Conservation (phyloP, 2,797 vertebrate species). For the Diplodus puntazzo region DNA sequence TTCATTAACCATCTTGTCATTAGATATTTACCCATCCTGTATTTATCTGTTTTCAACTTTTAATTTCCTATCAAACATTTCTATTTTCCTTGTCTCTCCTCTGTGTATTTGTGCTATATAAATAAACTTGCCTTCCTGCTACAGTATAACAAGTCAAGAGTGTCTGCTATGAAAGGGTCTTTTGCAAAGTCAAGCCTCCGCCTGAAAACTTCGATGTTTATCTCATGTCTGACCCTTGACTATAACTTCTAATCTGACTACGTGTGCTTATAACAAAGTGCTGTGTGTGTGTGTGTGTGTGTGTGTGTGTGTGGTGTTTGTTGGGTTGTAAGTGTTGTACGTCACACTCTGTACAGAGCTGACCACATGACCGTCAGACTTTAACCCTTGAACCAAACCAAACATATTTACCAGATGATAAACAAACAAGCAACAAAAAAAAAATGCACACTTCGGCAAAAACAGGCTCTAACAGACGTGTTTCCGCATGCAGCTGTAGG, state of each 20-base stretch:
- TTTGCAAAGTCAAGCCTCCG: too few species aligned
- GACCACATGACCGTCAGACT: constrained; percentile 40
- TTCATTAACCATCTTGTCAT: too few species aligned
- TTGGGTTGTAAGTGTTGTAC: not conserved
- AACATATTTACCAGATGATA: constrained; percentile 2
- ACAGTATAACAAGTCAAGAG: too few species aligned
- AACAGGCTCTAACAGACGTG: not conserved
- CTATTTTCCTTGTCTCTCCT: too few species aligned
- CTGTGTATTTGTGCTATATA: too few species aligned
- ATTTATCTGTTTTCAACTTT: too few species aligned
- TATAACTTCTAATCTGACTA: not conserved
- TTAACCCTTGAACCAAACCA: constrained; percentile 30
- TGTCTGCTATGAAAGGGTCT: too few species aligned
- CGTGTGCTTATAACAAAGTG: not conserved
- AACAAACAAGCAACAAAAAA: not conserved
- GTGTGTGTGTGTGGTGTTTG: not conserved
- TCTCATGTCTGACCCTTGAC: too few species aligned
- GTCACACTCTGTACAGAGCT: constrained; percentile 17
- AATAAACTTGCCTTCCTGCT: too few species aligned
- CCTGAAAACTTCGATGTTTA: too few species aligned
- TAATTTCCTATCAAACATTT: too few species aligned
- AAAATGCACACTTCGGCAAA: not conserved
- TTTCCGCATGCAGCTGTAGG: not conserved
- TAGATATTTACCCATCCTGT: too few species aligned
- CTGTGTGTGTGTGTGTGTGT: not conserved